phyloP scores from a whole-genome alignment of 2,888 invertebrate species.

The Crocallis elinguaria region DNA sequence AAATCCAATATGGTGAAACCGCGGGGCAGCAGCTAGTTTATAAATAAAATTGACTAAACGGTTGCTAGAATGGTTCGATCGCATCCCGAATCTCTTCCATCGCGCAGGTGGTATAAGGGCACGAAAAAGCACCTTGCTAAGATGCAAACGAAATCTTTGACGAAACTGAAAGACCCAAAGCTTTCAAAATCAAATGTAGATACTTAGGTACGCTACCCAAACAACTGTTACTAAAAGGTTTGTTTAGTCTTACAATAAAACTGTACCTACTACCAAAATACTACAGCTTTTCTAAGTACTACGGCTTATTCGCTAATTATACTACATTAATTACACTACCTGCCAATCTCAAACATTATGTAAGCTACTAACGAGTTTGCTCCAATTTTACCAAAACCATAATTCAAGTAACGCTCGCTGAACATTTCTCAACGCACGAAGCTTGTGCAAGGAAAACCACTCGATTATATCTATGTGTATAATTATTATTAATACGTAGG shows the following conservation, averaged over 20 bases:
- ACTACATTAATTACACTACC: background rate
- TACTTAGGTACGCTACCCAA: no score
- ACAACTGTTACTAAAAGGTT: conserved; percentile 2
- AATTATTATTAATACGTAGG: conserved; percentile 15
- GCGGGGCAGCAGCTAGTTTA: no score
- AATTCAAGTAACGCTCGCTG: conserved; percentile 33
- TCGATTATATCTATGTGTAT: conserved; percentile 32
- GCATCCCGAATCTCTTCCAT: no score
- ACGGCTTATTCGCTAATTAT: conserved; percentile 14
- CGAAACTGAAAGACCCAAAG: no score
- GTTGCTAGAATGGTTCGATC: no score
- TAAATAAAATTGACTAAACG: no score
- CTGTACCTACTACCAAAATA: no score
- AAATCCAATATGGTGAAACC: no score
- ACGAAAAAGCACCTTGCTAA: no score
- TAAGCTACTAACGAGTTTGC: conserved; percentile 26
- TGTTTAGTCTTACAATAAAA: conserved; percentile 4
- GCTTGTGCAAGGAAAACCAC: conserved; percentile 36
- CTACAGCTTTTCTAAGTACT: conserved; percentile 6
- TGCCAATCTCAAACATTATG: conserved; percentile 17
- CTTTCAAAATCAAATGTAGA: no score
- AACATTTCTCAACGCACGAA: conserved; percentile 34
- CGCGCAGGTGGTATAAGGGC: no score
- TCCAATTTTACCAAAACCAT: conserved; percentile 36
- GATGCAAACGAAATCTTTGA: no score